Percentiles rank a stretch among this genome's conserved stretches.
These are phyloP conservation scores for Procavia capensis DNA, from an alignment of 2,113 vertebrate genomes.

Conservation along the genomic window DNA sequence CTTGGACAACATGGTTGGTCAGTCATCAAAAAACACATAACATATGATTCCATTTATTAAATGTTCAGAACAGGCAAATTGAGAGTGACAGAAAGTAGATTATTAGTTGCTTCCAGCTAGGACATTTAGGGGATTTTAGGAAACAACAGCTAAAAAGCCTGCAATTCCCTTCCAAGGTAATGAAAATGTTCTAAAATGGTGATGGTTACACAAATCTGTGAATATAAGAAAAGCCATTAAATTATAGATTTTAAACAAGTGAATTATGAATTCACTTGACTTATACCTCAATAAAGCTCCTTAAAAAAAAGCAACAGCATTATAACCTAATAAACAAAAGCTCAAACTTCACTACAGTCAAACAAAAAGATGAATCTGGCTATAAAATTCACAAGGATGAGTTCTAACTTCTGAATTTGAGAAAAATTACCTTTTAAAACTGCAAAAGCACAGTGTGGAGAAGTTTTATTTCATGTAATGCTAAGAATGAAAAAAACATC, in stretches of 20 bases:
- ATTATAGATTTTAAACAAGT: no score
- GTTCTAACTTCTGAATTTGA: neutral
- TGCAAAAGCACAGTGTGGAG: neutral
- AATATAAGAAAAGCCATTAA: no score
- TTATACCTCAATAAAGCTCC: no score
- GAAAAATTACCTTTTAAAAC: neutral
- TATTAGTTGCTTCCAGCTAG: neutral
- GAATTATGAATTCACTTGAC: no score
- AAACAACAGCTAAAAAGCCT: neutral
- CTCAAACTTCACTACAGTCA: neutral
- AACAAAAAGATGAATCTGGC: neutral
- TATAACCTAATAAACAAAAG: neutral
- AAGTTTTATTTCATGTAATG: neutral
- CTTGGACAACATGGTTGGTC: neutral
- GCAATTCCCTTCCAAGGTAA: no score
- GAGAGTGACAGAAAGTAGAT: no score
- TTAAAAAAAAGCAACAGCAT: neutral
- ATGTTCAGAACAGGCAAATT: no score
- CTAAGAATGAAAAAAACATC: neutral
- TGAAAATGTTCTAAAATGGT: no score
- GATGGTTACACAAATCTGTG: no score
- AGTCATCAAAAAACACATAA: no score
- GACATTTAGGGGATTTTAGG: no score
- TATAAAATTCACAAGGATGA: conserved; percentile 9
- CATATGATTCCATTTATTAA: no score